Evolutionary conservation across 64 coral and sea anemone species (phyloP).

Genomic region (Astreopora myriophthalma): DNA sequence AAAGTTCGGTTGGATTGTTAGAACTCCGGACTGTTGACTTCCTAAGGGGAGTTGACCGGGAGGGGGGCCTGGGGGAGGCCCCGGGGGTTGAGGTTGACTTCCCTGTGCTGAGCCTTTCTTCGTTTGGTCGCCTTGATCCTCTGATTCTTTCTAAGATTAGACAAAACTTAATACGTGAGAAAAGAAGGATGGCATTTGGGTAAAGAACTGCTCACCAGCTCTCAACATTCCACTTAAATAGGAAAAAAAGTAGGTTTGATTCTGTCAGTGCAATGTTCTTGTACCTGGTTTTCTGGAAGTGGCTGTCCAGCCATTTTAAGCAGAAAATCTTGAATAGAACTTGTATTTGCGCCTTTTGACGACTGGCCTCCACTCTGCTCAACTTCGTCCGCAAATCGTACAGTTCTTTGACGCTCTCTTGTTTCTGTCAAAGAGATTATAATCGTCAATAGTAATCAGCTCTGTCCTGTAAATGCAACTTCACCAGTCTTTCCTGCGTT

Average conservation of each 20-base stretch:
- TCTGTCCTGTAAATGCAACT: too few relatives aligned
- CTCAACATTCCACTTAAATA: too few relatives aligned
- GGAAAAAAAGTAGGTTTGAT: too few relatives aligned
- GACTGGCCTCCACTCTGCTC: constrained; percentile 4
- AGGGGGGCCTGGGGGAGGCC: constrained; percentile 88
- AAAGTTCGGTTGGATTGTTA: constrained; percentile 87
- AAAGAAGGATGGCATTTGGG: too few relatives aligned
- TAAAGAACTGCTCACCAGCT: too few relatives aligned
- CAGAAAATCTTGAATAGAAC: constrained; percentile 85
- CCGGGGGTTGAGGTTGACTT: constrained; percentile 64
- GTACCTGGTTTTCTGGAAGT: constrained; percentile 52
- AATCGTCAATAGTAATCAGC: neutral
- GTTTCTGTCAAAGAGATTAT: neutral
- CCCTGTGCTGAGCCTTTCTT: neutral
- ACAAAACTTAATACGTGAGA: neutral
- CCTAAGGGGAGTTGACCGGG: constrained; percentile 70
- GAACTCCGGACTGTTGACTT: constrained; percentile 56
- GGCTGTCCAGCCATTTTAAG: constrained; percentile 91
- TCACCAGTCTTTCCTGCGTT: neutral
- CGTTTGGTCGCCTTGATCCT: constrained; percentile 26
- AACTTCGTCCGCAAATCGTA: constrained; percentile 69
- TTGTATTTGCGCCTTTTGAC: constrained; percentile 28
- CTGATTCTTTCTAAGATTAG: neutral
- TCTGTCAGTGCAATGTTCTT: too few relatives aligned
- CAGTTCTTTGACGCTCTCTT: constrained; percentile 45